Conservation (phyloP, 2,888 invertebrate genomes). For the Phyto melanocephala region DNA sequence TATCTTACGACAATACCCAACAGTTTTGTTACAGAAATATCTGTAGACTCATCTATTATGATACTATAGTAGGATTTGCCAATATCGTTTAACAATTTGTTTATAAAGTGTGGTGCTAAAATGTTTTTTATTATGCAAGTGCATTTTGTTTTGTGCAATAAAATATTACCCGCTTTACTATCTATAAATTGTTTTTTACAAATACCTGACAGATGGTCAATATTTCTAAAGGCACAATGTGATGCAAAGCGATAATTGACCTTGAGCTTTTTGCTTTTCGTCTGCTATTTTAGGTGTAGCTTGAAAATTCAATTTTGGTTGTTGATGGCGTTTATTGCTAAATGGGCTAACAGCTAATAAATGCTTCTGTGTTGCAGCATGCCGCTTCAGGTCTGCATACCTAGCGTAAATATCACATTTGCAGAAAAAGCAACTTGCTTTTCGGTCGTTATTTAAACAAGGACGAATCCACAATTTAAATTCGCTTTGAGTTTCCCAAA, state of each 20-base stretch:
- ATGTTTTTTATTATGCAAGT: conserved; percentile 31
- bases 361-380: not conserved
- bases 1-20: conserved; percentile 44
- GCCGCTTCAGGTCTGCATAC: not conserved
- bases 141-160: conserved; percentile 40
- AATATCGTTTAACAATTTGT: conserved; percentile 33
- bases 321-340: not conserved
- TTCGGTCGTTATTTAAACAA: not conserved
- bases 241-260: conserved; percentile 35
- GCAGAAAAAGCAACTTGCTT: not conserved
- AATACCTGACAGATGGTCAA: conserved; percentile 32
- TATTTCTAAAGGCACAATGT: conserved; percentile 15
- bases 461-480: not conserved
- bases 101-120: conserved; percentile 34
- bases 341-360: conserved; percentile 23
- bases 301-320: not conserved
- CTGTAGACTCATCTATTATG: conserved; percentile 39
- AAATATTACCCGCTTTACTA: conserved; percentile 29
- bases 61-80: conserved; percentile 37
- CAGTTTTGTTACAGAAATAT: conserved; percentile 30
- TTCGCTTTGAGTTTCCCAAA: not conserved
- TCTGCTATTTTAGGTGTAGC: not conserved
- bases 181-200: conserved; percentile 31
- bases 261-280: conserved; percentile 39
- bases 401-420: not conserved